Evolutionary conservation across 2,113 vertebrate genomes (phyloP), one percentile per base, ranked within the genome.

Genomic region (Chloebia gouldiae): DNA sequence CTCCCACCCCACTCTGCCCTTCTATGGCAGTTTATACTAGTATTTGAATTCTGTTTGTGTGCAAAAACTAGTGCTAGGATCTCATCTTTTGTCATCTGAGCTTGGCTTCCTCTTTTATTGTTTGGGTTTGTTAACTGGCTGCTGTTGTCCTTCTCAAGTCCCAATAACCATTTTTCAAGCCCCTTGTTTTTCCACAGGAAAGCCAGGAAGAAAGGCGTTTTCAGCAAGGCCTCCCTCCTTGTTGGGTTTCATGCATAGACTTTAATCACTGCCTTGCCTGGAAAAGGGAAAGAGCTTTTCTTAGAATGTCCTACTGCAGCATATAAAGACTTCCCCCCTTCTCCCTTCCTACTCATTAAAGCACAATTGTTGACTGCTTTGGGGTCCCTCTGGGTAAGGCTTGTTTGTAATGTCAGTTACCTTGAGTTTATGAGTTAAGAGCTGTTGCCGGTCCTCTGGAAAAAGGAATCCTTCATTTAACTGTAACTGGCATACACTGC

Each of bases 401-500:
- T 75, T 90, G 75, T 92, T 97, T 96, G 91, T 89, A 93, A 93
- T 87, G 93, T 94, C 96, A 95, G 80, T 93, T 96, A 96, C 90
- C 88, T 92, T 54, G 65, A 91, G 85, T 95, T 97, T 96, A 92
- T 94, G 93, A 95, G 95, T 93, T 95, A 76, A 92, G 86, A 85
- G 88, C 90, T 91, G 80, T 80, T 95, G 93, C 91, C 27, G 65
- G 95, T 90, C 72, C 83, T 80, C 81, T 95, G 95, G 90, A 97
- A 94, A 97, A 96, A 97, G 86, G 93, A 94, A 93, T 96, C 86
- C 95, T 97, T 97, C 96, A 93, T 93, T 92, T 97, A 91, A 94
- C 95, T 96, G 95, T 97, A 93, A 93, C 65, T 96, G 92, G 94
- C 81, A 56, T 64, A 70, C 39, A 50, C 63, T 88, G 68, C 33